These are phyloP conservation scores for Percina caprodes DNA, from an alignment of 2,113 vertebrate genomes.

Conservation along the genomic window DNA sequence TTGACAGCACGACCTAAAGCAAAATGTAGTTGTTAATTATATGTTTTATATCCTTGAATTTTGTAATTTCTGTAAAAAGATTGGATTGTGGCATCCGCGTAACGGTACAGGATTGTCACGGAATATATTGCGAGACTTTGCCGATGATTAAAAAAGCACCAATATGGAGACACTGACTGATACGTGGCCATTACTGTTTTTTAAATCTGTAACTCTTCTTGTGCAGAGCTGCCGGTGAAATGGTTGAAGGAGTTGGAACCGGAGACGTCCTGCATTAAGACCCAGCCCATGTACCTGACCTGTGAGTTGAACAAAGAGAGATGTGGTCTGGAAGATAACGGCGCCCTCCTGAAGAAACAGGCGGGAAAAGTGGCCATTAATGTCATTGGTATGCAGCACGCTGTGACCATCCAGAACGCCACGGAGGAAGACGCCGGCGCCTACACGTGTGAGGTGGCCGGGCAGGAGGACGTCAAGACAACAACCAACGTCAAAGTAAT, in stretches of 20 bases:
- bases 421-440: constrained; percentile 88
- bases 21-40: no score
- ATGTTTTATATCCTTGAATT: no score
- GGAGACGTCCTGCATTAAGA: constrained; percentile 90
- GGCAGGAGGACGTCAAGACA: constrained; percentile 87
- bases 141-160: no score
- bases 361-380: constrained; percentile 89
- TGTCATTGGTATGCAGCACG: constrained; percentile 91
- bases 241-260: constrained; percentile 93
- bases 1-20: no score
- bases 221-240: constrained; percentile 91
- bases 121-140: no score
- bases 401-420: constrained; percentile 89
- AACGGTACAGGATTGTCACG: no score
- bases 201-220: not conserved
- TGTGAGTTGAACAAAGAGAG: constrained; percentile 97
- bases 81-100: no score
- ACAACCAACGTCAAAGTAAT: constrained; percentile 91
- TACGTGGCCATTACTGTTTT: not conserved
- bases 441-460: constrained; percentile 89
- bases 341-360: constrained; percentile 82
- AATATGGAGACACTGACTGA: not conserved
- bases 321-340: constrained; percentile 92
- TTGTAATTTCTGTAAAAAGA: no score
- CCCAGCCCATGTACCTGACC: constrained; percentile 92